A percentile compares a stretch with the other conserved stretches of the same genome.
phyloP scores from a whole-genome alignment of 2,797 vertebrate genomes.

The Brotula barbata region DNA sequence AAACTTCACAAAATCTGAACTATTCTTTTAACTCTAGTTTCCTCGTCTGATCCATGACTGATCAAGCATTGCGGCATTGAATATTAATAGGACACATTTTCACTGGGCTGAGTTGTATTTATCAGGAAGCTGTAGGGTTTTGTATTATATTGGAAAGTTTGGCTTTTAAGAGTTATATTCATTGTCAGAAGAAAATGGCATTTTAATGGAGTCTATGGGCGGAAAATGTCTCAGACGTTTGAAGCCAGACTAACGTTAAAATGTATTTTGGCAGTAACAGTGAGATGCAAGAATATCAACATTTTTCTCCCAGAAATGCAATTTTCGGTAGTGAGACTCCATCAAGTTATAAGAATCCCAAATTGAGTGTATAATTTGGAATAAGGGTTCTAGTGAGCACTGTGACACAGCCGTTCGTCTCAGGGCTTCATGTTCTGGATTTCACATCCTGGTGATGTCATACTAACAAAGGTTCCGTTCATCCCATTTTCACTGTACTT shows the following conservation, averaged over 20 bases:
- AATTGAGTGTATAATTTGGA: conserved; percentile 16
- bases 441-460: not conserved
- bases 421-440: not conserved
- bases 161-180: conserved; percentile 20
- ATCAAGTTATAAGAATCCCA: conserved; percentile 15
- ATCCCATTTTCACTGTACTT: not conserved
- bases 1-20: not conserved
- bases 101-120: not conserved
- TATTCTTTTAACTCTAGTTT: not conserved
- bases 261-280: conserved; percentile 43
- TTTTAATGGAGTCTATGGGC: conserved; percentile 56
- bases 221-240: conserved; percentile 49
- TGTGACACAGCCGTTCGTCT: not conserved
- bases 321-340: conserved; percentile 21
- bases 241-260: conserved; percentile 48
- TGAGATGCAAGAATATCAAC: conserved; percentile 54
- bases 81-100: conserved; percentile 32
- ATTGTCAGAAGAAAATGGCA: conserved; percentile 39
- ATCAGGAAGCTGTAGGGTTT: conserved; percentile 16
- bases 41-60: conserved; percentile 5
- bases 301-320: conserved; percentile 29
- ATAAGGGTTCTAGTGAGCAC: conserved; percentile 11
- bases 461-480: not conserved
- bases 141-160: not conserved
- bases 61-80: conserved; percentile 10